phyloP scores from a whole-genome alignment of 2,888 invertebrate genomes.

The Odiellus spinosus region DNA sequence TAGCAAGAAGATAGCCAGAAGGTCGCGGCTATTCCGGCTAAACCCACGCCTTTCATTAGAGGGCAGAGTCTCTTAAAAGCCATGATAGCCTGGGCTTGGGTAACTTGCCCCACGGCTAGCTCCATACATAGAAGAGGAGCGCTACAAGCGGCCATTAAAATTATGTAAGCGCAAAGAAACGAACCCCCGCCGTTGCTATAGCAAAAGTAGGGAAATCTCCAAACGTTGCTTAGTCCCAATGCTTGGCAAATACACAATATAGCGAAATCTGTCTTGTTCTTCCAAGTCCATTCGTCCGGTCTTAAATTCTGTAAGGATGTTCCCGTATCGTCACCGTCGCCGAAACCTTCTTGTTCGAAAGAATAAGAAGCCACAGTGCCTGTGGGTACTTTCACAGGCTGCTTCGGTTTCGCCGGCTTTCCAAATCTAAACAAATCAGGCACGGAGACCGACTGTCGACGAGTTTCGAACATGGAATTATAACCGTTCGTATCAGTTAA shows the following conservation, averaged over 20 bases:
- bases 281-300: constrained; percentile 39
- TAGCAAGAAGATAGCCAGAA: constrained; percentile 90
- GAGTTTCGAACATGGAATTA: no score
- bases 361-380: no score
- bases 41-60: constrained; percentile 83
- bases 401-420: no score
- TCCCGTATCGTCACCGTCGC: no score
- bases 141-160: constrained; percentile 75
- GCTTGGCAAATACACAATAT: constrained; percentile 76
- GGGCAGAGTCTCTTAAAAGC: constrained; percentile 82
- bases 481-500: no score
- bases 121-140: constrained; percentile 90
- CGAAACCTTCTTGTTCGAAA: no score
- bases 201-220: constrained; percentile 74
- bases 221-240: constrained; percentile 73
- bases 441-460: no score
- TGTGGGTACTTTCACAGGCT: no score
- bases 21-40: constrained; percentile 84
- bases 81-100: constrained; percentile 77
- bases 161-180: constrained; percentile 84
- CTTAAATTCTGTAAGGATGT: no score
- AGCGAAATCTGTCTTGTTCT: constrained; percentile 73
- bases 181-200: constrained; percentile 39
- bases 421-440: no score
- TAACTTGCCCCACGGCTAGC: constrained; percentile 77